phyloP scores from a whole-genome alignment of 2,797 vertebrate species.

The Poeciliopsis presidionis region DNA sequence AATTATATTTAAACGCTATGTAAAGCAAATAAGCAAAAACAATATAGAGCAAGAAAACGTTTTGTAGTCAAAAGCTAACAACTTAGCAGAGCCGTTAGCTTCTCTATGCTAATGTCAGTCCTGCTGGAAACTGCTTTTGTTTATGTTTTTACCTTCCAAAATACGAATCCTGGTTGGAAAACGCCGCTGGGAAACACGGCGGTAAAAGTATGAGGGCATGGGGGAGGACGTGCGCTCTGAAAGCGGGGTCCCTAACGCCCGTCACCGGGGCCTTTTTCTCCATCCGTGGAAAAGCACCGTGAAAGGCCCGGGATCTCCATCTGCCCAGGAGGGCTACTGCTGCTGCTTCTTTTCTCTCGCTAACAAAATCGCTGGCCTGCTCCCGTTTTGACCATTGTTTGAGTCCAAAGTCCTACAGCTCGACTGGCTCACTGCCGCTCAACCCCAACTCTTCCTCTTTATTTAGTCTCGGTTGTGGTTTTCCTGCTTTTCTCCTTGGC shows the following conservation, averaged over 20 bases:
- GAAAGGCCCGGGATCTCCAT: constrained; percentile 77
- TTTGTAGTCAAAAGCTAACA: constrained; percentile 20
- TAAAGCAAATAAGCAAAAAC: not conserved
- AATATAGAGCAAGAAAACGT: not conserved
- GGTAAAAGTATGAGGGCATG: constrained; percentile 8
- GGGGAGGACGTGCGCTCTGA: constrained; percentile 37
- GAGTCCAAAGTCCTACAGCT: not conserved
- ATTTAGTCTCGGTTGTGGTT: constrained; percentile 38
- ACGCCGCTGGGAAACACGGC: constrained; percentile 18
- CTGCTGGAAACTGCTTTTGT: constrained; percentile 36
- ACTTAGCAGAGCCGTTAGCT: constrained; percentile 51
- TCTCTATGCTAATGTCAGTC: constrained; percentile 30
- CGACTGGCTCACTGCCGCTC: constrained; percentile 10
- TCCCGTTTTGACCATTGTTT: constrained; percentile 58
- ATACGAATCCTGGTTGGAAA: not conserved
- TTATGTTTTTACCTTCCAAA: constrained; percentile 51
- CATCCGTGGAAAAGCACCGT: constrained; percentile 74
- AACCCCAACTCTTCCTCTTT: constrained; percentile 35
- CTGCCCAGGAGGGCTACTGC: constrained; percentile 72
- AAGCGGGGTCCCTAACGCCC: constrained; percentile 64
- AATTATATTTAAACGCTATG: rapidly evolving
- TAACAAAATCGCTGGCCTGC: constrained; percentile 71
- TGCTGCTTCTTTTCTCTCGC: constrained; percentile 69
- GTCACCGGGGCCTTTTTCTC: constrained; percentile 77
- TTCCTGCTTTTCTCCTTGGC: constrained; percentile 44